These are phyloP conservation scores for Nibea albiflora DNA, from an alignment of 2,113 vertebrate genomes.

Conservation along the genomic window DNA sequence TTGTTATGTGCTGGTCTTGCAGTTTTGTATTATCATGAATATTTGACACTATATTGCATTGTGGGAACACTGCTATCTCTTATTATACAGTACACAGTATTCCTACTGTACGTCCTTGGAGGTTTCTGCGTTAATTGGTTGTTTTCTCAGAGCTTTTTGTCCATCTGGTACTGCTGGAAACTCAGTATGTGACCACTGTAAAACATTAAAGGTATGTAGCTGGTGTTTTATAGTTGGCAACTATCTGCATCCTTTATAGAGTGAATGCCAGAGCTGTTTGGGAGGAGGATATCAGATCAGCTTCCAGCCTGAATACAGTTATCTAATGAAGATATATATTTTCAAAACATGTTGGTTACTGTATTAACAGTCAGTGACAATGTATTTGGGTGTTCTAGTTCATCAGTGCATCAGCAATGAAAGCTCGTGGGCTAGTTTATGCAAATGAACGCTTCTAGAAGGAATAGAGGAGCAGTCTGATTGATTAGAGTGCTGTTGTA, in stretches of 20 bases:
- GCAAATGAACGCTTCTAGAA: not conserved
- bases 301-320: not conserved
- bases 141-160: conserved; percentile 10
- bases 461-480: not conserved
- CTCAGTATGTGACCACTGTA: not conserved
- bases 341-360: not conserved
- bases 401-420: not conserved
- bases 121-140: conserved; percentile 12
- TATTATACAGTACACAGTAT: not conserved
- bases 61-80: not conserved
- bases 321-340: not conserved
- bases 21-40: conserved; percentile 37
- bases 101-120: not conserved
- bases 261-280: not conserved
- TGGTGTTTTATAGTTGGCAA: not conserved
- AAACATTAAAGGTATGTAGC: not conserved
- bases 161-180: conserved; percentile 1
- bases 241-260: not conserved
- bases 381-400: not conserved
- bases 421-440: not conserved
- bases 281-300: not conserved
- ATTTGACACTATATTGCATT: conserved; percentile 3
- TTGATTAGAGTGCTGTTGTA: conserved; percentile 7
- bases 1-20: conserved; percentile 31
- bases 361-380: not conserved